phyloP scores from a whole-genome alignment of 2,113 vertebrate genomes.

The Okapia johnstoni region DNA sequence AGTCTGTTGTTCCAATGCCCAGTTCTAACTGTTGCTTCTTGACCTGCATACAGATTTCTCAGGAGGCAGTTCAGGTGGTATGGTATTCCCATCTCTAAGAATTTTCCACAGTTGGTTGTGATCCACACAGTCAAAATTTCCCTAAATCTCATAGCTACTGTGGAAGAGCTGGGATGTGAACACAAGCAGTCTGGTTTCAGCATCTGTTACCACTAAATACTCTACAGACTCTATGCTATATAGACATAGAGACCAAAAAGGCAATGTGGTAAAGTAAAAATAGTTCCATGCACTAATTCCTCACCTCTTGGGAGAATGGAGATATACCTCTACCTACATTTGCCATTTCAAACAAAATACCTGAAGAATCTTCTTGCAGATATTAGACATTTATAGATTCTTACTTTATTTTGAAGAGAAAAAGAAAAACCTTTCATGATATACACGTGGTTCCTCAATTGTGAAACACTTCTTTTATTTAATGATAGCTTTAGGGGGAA shows the following conservation, averaged over 20 bases:
- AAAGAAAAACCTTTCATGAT: background rate
- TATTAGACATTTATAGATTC: background rate
- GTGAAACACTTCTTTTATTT: background rate
- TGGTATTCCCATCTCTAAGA: background rate
- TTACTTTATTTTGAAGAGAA: background rate
- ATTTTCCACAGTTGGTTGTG: background rate
- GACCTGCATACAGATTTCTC: background rate
- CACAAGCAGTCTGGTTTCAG: background rate
- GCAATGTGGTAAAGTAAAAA: background rate
- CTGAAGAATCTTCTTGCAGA: background rate
- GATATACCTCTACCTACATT: background rate
- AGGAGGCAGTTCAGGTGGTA: background rate
- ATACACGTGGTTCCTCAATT: background rate
- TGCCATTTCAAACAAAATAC: constrained; percentile 7
- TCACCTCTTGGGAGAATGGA: background rate
- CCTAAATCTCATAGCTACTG: background rate
- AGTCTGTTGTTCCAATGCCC: background rate
- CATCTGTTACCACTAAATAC: background rate
- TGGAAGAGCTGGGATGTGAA: background rate
- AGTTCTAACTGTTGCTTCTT: background rate
- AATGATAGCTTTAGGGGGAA: background rate
- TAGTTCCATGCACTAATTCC: background rate
- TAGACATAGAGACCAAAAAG: background rate
- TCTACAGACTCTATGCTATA: background rate
- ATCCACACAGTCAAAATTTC: background rate